Percentiles rank a stretch among this genome's conserved stretches.
Conservation (phyloP, 2,797 vertebrate genomes). For the Glossophaga mutica region DNA sequence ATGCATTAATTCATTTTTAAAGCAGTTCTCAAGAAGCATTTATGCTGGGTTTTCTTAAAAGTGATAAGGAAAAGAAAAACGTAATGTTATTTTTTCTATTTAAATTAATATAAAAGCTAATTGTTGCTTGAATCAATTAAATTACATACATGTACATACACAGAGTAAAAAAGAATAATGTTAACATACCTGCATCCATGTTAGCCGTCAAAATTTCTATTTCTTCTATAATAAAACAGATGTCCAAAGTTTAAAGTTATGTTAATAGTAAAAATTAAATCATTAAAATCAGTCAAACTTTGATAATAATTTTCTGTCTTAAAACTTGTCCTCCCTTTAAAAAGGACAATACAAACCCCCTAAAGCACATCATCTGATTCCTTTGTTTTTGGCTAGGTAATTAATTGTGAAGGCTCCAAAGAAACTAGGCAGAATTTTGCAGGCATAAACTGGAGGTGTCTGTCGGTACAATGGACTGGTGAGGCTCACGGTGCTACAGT, state of each 20-base stretch:
- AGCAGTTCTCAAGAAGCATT: neutral
- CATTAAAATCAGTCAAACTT: neutral
- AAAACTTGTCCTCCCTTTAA: neutral
- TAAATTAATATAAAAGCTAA: neutral
- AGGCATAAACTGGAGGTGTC: neutral
- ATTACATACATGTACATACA: neutral
- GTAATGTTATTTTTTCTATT: neutral
- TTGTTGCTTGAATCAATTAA: neutral
- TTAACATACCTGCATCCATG: conserved; percentile 80
- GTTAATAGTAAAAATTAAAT: neutral
- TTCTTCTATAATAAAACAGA: conserved; percentile 73
- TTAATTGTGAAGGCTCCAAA: neutral
- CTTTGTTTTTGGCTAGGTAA: neutral
- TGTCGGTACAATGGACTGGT: neutral
- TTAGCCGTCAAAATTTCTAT: conserved; percentile 54
- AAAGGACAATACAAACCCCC: neutral
- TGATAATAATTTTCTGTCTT: conserved; percentile 1
- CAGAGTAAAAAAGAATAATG: neutral
- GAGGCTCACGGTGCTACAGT: neutral
- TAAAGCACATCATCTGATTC: neutral
- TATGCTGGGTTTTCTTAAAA: conserved; percentile 23
- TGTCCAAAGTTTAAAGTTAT: neutral
- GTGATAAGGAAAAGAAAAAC: neutral
- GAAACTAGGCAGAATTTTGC: neutral
- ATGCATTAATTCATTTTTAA: conserved; percentile 5